phyloP scores from a whole-genome alignment of 2,888 invertebrate species.

The Agrotis segetum region DNA sequence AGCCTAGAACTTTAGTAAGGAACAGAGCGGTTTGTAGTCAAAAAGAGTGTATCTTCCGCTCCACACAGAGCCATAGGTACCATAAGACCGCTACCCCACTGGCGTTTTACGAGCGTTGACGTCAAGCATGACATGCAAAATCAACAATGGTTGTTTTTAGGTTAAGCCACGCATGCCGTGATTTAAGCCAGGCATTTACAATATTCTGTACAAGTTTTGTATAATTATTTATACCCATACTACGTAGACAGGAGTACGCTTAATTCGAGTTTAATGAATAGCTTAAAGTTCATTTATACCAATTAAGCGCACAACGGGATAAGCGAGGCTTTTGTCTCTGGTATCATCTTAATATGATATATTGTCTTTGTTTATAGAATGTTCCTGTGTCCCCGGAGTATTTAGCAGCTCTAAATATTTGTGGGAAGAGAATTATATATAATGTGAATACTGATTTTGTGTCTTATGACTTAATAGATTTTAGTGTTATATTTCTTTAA shows the following conservation, averaged over 20 bases:
- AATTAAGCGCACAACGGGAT: conserved; percentile 41
- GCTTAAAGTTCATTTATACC: conserved; percentile 39
- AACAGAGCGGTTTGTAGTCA: too few species aligned
- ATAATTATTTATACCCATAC: too few species aligned
- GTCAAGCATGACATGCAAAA: too few species aligned
- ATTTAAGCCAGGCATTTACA: too few species aligned
- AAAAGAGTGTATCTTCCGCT: too few species aligned
- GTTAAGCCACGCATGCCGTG: too few species aligned
- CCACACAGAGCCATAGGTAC: too few species aligned
- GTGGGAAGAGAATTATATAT: not conserved
- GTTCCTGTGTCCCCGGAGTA: not conserved
- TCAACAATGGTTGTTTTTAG: too few species aligned
- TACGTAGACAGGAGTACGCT: not conserved
- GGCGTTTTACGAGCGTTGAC: too few species aligned
- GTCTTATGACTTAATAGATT: not conserved
- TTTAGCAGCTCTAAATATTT: not conserved
- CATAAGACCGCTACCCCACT: too few species aligned
- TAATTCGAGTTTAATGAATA: conserved; percentile 16
- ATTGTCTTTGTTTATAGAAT: conserved; percentile 35
- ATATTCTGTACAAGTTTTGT: too few species aligned
- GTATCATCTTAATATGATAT: conserved; percentile 23
- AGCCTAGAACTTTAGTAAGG: too few species aligned
- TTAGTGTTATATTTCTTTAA: not conserved
- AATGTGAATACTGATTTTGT: conserved; percentile 5
- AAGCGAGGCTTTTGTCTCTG: conserved; percentile 29